phyloP scores from a whole-genome alignment of 1,140 invertebrate genomes.

The Anastrepha obliqua region DNA sequence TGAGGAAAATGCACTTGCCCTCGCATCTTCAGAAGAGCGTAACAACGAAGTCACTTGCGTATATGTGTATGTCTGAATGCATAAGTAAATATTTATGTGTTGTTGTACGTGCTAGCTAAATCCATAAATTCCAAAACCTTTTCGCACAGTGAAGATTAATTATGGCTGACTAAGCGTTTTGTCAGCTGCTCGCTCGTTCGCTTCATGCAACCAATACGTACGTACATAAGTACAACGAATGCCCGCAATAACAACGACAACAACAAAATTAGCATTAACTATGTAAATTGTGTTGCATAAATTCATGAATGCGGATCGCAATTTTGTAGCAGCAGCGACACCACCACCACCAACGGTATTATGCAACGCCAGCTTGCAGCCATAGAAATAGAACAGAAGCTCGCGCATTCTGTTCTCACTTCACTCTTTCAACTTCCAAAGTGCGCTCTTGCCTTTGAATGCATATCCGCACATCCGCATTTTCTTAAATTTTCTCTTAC shows the following conservation, averaged over 20 bases:
- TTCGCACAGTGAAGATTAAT: not conserved
- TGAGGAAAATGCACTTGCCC: no score
- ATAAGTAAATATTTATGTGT: no score
- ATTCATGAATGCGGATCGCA: conserved; percentile 20
- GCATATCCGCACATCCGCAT: not conserved
- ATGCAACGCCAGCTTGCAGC: not conserved
- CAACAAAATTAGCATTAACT: not conserved
- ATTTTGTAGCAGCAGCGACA: not conserved
- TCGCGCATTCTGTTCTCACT: not conserved
- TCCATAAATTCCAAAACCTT: not conserved
- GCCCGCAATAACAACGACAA: not conserved
- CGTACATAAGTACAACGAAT: not conserved
- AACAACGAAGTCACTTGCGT: no score
- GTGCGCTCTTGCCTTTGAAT: not conserved
- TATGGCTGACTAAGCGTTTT: not conserved
- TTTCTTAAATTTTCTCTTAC: not conserved
- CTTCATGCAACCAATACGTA: not conserved
- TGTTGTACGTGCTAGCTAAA: not conserved
- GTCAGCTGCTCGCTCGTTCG: not conserved
- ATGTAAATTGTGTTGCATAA: conserved; percentile 31
- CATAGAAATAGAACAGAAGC: not conserved
- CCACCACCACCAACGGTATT: not conserved
- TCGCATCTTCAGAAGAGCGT: no score
- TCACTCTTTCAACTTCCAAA: not conserved
- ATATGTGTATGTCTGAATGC: no score